phyloP scores from a whole-genome alignment of 2,888 invertebrate genomes.

The Myathropa florea region DNA sequence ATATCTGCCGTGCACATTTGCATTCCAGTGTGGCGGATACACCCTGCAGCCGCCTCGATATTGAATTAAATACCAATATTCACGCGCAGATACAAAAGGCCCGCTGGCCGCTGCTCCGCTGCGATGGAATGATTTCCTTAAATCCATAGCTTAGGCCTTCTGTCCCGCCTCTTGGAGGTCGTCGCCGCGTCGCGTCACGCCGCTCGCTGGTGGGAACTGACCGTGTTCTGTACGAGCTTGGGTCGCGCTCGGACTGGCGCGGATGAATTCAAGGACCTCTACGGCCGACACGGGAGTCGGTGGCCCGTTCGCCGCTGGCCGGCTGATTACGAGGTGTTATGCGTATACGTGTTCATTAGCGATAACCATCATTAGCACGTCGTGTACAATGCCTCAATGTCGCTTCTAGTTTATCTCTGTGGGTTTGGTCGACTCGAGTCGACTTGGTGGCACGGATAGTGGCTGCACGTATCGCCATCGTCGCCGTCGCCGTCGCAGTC shows the following conservation, averaged over 20 bases:
- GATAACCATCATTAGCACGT: conserved; percentile 71
- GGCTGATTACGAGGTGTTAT: conserved; percentile 71
- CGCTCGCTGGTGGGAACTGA: background rate
- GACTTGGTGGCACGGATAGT: conserved; percentile 29
- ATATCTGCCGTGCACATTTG: conserved; percentile 69
- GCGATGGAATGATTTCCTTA: conserved; percentile 50
- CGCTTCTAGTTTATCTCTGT: conserved; percentile 65
- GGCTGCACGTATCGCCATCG: conserved; percentile 44
- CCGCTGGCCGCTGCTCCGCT: conserved; percentile 1
- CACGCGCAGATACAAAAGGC: conserved; percentile 61
- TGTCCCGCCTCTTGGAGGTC: background rate
- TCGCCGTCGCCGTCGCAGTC: background rate
- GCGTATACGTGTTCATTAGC: conserved; percentile 71
- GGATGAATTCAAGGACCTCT: conserved; percentile 55
- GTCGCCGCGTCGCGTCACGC: too few species aligned
- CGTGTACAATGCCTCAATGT: conserved; percentile 70
- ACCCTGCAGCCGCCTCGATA: conserved; percentile 34
- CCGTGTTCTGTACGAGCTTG: too few species aligned
- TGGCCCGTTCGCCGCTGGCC: conserved; percentile 26
- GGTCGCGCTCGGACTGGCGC: background rate
- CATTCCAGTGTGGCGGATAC: conserved; percentile 60
- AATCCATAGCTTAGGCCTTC: conserved; percentile 31
- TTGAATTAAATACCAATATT: conserved; percentile 71
- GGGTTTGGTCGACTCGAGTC: conserved; percentile 60
- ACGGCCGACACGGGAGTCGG: background rate